Percentiles rank a stretch among this genome's conserved stretches.
Conservation (phyloP, 2,113 vertebrate genomes). For the Anguilla rostrata region DNA sequence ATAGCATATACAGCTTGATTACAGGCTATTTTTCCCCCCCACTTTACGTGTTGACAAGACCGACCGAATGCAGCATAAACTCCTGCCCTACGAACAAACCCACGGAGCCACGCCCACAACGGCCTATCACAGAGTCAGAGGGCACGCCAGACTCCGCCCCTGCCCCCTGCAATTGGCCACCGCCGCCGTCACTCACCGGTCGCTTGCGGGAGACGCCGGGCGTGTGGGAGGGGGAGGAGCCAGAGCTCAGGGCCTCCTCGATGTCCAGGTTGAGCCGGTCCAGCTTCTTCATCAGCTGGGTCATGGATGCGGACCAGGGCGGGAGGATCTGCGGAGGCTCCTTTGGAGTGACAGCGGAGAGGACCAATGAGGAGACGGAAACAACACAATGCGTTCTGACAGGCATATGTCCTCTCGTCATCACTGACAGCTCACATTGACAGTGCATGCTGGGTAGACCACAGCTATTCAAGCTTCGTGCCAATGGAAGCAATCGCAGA, state of each 20-base stretch:
- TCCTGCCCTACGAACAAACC: not conserved
- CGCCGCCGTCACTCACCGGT: conserved; percentile 56
- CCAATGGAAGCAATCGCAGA: not conserved
- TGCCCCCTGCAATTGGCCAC: not conserved
- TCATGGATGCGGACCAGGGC: conserved; percentile 81
- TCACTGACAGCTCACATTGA: not conserved
- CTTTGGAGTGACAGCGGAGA: conserved; percentile 41
- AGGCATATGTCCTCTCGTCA: not conserved
- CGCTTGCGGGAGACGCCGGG: conserved; percentile 66
- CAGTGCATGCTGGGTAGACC: not conserved
- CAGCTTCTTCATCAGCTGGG: conserved; percentile 79
- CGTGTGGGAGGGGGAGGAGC: conserved; percentile 73
- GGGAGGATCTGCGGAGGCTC: conserved; percentile 54
- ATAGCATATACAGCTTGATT: too few species aligned
- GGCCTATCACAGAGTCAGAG: not conserved
- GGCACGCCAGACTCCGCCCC: not conserved
- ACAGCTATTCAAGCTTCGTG: not conserved
- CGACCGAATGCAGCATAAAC: not conserved
- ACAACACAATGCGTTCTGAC: not conserved
- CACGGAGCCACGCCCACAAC: not conserved
- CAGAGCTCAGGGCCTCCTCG: conserved; percentile 78
- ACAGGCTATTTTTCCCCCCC: too few species aligned
- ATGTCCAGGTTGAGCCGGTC: conserved; percentile 82
- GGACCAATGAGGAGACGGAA: not conserved
- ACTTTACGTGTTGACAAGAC: too few species aligned